A percentile compares a stretch with the other conserved stretches of the same genome.
Evolutionary conservation across 2,888 invertebrate species (phyloP).

Genomic region (Polietes domitor): DNA sequence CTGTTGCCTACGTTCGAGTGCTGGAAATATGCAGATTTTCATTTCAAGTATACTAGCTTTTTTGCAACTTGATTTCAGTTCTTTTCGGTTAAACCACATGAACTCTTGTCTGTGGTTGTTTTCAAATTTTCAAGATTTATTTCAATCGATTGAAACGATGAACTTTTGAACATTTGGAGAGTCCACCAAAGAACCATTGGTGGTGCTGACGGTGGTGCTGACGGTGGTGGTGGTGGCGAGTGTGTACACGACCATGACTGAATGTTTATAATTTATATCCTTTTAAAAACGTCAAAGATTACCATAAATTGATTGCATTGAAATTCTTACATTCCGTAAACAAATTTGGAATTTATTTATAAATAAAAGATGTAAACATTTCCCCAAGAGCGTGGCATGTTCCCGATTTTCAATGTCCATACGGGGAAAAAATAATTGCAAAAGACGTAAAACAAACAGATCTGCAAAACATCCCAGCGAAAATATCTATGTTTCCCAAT

Average conservation of each 20-base stretch:
- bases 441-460: too few species aligned
- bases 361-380: too few species aligned
- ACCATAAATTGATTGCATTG: conserved; percentile 1
- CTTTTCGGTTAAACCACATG: conserved; percentile 49
- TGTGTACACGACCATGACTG: conserved; percentile 31
- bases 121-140: conserved; percentile 60
- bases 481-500: too few species aligned
- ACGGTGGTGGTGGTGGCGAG: not conserved
- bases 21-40: conserved; percentile 22
- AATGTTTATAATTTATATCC: conserved; percentile 59
- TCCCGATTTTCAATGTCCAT: too few species aligned
- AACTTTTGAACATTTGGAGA: conserved; percentile 50
- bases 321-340: not conserved
- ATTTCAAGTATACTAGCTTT: conserved; percentile 26
- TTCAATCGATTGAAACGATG: conserved; percentile 54
- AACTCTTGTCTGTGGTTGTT: conserved; percentile 45
- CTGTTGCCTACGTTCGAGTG: not conserved
- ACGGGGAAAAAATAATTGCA: too few species aligned
- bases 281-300: conserved; percentile 26
- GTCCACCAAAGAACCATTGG: not conserved
- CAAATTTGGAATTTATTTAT: not conserved
- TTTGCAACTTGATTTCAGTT: conserved; percentile 23
- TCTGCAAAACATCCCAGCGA: too few species aligned
- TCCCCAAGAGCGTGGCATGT: too few species aligned
- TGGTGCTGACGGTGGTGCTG: too few species aligned